Evolutionary conservation across 2,888 invertebrate species (phyloP), one percentile per base, ranked within the genome.

Genomic region (Drosophila neonasuta): DNA sequence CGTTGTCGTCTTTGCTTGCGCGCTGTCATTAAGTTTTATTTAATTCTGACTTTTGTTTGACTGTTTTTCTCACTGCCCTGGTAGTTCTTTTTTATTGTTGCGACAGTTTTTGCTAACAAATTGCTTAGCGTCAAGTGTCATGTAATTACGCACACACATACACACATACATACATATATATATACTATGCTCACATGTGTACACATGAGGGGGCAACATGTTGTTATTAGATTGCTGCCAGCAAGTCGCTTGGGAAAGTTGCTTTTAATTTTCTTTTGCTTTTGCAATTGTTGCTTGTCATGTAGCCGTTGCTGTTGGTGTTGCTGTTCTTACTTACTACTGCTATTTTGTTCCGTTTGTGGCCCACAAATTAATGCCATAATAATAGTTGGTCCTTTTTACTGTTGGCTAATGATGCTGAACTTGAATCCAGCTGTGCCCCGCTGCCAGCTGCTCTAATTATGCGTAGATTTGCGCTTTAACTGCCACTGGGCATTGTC

Each of bases 51-150:
- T 83, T 78, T 84, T 81, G 84, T 76, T 76, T 79, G 85, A 77
- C 80, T 74, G 63, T 70, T 70, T 61, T 66, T 61, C 52, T 59
- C 44, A 41, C 60, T 49, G 64, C 57, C 41, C 67, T 59, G 65
- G 60, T 75, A 84, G 87, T 84, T 74, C 58, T 46, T 63, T 86
- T 86, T 86, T 84, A 86, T 81, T 81, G 82, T 86, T 86, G 87
- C 79, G 82, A 86, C 81, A 86, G 85, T 81, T 81, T 86, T 79
- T 74, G 87, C 84, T 79, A 87, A 89, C 89, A 89, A 89, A 89
- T 89, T 89, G 90, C 89, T 89, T 84, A 86, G 90, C 89, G 89
- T 88, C 89, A 89, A 89, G 89, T 89, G 89, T 88, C 88, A 79
- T 89, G 89, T 89, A 89, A 89, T 89, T 89, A 89, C 89, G 89